Conservation (phyloP, 2,888 invertebrate species). For the Linyphia triangularis region DNA sequence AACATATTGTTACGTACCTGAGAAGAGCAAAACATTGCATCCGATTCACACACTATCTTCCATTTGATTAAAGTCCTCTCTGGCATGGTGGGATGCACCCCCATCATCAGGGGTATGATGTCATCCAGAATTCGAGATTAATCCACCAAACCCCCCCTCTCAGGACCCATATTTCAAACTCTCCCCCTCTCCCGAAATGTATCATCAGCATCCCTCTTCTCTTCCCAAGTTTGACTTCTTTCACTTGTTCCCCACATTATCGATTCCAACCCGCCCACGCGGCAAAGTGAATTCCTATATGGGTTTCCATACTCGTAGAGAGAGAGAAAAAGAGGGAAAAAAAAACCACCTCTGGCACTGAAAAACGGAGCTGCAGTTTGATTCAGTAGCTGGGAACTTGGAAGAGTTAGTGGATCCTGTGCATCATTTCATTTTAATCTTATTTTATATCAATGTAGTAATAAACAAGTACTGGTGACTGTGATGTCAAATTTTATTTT, state of each 20-base stretch:
- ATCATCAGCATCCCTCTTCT: slow-evolving; percentile 1
- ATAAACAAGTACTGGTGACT: too few relatives aligned
- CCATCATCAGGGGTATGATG: slow-evolving; percentile 48
- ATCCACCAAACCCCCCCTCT: slow-evolving; percentile 40
- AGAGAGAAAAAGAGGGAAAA: too few relatives aligned
- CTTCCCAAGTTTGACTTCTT: slow-evolving; percentile 14
- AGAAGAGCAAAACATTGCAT: slow-evolving; percentile 41
- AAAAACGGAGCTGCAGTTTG: too few relatives aligned
- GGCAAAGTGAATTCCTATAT: not conserved
- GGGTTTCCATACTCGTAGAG: not conserved
- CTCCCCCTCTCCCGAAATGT: slow-evolving; percentile 40
- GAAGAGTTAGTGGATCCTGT: too few relatives aligned
- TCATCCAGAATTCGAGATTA: slow-evolving; percentile 64
- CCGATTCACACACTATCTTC: slow-evolving; percentile 26
- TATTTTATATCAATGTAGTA: too few relatives aligned
- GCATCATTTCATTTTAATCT: too few relatives aligned
- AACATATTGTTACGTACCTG: slow-evolving; percentile 45
- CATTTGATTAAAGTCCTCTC: slow-evolving; percentile 22
- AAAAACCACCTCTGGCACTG: too few relatives aligned
- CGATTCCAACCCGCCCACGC: not conserved
- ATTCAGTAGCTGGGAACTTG: too few relatives aligned
- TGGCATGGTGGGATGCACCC: slow-evolving; percentile 18
- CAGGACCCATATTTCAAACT: slow-evolving; percentile 66
- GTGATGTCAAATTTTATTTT: too few relatives aligned
- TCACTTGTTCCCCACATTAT: slow-evolving; percentile 22